Evolutionary conservation across 1,140 invertebrate genomes (phyloP), one percentile per base, ranked within the genome.

Genomic region (Holotrichia oblita): DNA sequence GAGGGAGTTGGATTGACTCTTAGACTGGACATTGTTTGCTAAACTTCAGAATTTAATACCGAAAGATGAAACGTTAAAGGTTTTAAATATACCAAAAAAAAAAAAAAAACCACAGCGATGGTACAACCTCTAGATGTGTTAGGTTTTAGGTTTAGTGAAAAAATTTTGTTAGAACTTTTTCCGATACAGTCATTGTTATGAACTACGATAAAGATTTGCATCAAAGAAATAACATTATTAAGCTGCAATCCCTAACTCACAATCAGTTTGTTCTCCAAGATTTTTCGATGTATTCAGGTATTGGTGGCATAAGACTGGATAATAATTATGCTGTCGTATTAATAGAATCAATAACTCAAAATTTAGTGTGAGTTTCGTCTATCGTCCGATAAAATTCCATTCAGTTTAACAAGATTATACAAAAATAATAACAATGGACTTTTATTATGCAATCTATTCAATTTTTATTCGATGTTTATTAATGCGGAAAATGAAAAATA

Each of bases 171-270:
- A 48, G 44, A 48, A 48, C 44, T 48, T 48, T 48, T 48, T 48
- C 44, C 7, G 44, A 48, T 48, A 48, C 44, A 8, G 7, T 48
- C 2, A 8, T 48, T 48, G 2, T 48, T 48, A 48, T 48, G n/a
- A 48, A 48, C 2, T 48, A 48, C 7, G 7, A 48, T 17, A 3
- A 3, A 48, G 10, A 48, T 48, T 48, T 48, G 44, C 44, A 48
- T 48, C 44, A 48, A 48, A 48, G 44, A 48, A 48, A 48, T 48
- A 48, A 48, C 7, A 48, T 48, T 10, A 48, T 48, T 48, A 48
- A 1, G 7, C 10, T 48, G n/a, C 44, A 34, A 1, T 34, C 4
- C 27, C 27, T 34, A 48, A 48, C 44, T 17, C 44, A 48, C 2
- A 48, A 48, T 48, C 44, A 48, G 44, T 48, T 48, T 48, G 2